A percentile compares a stretch with the other conserved stretches of the same genome.
phyloP scores from a whole-genome alignment of 2,113 vertebrate species.

The Chlorodrepanis virens region DNA sequence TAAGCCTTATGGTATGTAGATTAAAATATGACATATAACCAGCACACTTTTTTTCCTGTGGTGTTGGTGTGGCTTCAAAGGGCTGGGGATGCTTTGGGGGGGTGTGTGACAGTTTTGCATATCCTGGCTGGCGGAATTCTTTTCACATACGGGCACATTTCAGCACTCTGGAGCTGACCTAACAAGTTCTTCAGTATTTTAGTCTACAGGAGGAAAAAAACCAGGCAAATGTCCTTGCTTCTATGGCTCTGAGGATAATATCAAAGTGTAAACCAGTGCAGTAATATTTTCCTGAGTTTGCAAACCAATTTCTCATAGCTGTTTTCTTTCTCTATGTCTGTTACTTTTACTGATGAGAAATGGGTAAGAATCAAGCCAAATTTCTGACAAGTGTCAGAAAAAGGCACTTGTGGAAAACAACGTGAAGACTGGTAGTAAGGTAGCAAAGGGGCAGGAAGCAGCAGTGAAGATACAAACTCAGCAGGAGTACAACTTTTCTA shows the following conservation, averaged over 20 bases:
- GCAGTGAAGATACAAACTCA: not conserved
- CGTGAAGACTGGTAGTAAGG: not conserved
- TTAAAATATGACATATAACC: not conserved
- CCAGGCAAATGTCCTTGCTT: not conserved
- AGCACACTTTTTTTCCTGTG: not conserved
- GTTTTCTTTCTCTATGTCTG: not conserved
- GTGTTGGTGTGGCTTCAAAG: not conserved
- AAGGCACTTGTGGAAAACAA: not conserved
- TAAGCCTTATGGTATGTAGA: not conserved
- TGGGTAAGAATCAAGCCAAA: not conserved
- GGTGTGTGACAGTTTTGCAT: not conserved
- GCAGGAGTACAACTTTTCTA: not conserved
- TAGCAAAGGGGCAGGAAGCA: not conserved
- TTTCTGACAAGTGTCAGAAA: not conserved
- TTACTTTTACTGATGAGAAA: not conserved
- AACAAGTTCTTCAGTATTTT: slow-evolving; percentile 3
- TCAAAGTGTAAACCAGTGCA: not conserved
- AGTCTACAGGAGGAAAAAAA: not conserved
- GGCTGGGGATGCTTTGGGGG: not conserved
- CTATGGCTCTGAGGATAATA: not conserved
- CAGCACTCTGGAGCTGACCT: not conserved
- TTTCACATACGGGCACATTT: not conserved
- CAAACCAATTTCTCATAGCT: not conserved
- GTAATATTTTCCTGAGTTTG: not conserved
- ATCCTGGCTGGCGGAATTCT: not conserved